These are phyloP conservation scores for Aplocera efformata DNA, from an alignment of 2,888 invertebrate genomes.

Conservation along the genomic window DNA sequence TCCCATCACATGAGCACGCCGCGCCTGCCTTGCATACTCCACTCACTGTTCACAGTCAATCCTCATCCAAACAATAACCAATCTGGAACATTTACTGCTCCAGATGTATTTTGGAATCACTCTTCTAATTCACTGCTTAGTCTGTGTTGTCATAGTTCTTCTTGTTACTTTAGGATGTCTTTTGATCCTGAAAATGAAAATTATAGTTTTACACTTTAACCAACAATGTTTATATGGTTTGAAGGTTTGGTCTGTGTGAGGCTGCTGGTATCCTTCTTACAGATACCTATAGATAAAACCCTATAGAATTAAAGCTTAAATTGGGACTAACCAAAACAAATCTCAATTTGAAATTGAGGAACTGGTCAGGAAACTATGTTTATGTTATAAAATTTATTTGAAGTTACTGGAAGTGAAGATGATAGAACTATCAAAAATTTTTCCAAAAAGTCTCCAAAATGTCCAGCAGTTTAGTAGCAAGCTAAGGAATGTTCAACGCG, in stretches of 20 bases:
- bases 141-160: conserved; percentile 24
- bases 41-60: conserved; percentile 46
- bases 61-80: conserved; percentile 36
- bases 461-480: conserved; percentile 30
- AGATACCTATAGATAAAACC: too few relatives aligned
- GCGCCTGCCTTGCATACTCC: conserved; percentile 51
- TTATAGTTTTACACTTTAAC: too few relatives aligned
- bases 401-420: not conserved
- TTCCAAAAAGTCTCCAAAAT: conserved; percentile 16
- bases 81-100: conserved; percentile 15
- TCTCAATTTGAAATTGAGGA: not conserved
- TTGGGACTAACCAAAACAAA: too few relatives aligned
- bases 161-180: not conserved
- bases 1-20: conserved; percentile 69
- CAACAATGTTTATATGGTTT: too few relatives aligned
- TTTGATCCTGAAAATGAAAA: conserved; percentile 13
- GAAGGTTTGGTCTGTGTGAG: too few relatives aligned
- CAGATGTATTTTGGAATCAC: conserved; percentile 7
- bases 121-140: conserved; percentile 23
- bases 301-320: too few relatives aligned
- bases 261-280: too few relatives aligned
- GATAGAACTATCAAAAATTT: not conserved
- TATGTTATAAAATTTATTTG: not conserved
- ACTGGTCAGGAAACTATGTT: not conserved
- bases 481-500: conserved; percentile 49